A percentile compares a stretch with the other conserved stretches of the same genome.
Conservation (phyloP, 2,888 invertebrate genomes). For the Trissonchulus latispiculum region DNA sequence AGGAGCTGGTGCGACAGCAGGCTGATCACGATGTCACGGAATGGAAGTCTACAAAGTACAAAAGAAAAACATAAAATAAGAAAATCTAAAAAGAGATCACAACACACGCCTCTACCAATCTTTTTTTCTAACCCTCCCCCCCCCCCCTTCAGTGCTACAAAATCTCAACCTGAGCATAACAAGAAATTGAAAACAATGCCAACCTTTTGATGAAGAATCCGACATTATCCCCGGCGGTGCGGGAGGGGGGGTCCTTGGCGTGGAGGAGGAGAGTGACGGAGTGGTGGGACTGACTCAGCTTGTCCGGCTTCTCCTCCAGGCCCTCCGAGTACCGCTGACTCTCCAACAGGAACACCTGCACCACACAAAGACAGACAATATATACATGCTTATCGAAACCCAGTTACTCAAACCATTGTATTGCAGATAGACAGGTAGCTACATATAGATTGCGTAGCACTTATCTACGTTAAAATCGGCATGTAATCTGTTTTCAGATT, state of each 20-base stretch:
- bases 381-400: too few species aligned
- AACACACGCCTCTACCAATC: too few species aligned
- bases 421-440: too few species aligned
- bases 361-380: too few species aligned
- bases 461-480: too few species aligned
- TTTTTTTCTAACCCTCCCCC: too few species aligned
- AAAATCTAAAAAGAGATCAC: too few species aligned
- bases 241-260: constrained; percentile 46
- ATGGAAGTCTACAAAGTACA: constrained; percentile 60
- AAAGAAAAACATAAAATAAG: constrained; percentile 46
- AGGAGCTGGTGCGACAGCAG: constrained; percentile 82
- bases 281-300: constrained; percentile 57
- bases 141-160: too few species aligned
- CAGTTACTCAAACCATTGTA: too few species aligned
- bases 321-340: constrained; percentile 48
- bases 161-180: too few species aligned
- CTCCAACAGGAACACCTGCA: constrained; percentile 55
- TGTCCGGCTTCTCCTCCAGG: constrained; percentile 27
- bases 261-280: constrained; percentile 79
- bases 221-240: not conserved
- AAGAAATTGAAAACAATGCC: not conserved
- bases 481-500: too few species aligned
- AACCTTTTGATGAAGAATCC: not conserved
- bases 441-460: too few species aligned
- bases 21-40: constrained; percentile 74